Percentiles rank a stretch among this genome's conserved stretches.
These are phyloP conservation scores for Chironomus striatipennis DNA, from an alignment of 1,140 invertebrate species.

Conservation along the genomic window DNA sequence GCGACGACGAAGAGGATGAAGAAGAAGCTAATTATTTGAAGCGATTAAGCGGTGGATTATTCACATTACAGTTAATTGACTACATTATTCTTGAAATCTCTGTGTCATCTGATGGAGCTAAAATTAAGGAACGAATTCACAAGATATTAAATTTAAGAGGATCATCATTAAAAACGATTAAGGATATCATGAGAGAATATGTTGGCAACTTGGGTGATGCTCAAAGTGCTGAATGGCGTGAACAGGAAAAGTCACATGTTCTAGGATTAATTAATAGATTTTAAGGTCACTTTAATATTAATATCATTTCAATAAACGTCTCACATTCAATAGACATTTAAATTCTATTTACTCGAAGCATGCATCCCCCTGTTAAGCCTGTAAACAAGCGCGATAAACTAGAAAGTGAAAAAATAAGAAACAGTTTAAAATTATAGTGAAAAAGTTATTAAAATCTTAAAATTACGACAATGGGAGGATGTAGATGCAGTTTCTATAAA, in stretches of 20 bases:
- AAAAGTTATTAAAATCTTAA: no score
- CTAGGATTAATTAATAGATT: slow-evolving; percentile 91
- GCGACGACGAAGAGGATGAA: slow-evolving; percentile 56
- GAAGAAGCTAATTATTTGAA: slow-evolving; percentile 83
- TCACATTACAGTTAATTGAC: slow-evolving; percentile 91
- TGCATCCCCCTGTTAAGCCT: no score
- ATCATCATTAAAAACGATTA: slow-evolving; percentile 87
- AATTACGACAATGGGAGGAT: slow-evolving; percentile 41
- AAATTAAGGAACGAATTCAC: slow-evolving; percentile 79
- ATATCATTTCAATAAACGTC: no score
- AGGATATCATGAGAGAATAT: slow-evolving; percentile 93
- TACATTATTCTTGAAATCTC: slow-evolving; percentile 93
- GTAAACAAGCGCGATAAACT: no score
- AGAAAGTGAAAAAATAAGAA: no score
- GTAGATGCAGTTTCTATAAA: slow-evolving; percentile 42
- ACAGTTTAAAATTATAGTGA: no score
- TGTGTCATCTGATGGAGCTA: slow-evolving; percentile 58
- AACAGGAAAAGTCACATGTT: slow-evolving; percentile 85
- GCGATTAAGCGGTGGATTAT: slow-evolving; percentile 84
- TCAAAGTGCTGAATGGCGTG: slow-evolving; percentile 63
- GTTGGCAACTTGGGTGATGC: slow-evolving; percentile 89
- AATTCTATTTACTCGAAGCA: no score
- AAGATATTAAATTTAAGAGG: slow-evolving; percentile 83
- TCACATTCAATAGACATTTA: no score
- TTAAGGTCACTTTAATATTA: slow-evolving; percentile 43